Evolutionary conservation across 2,113 vertebrate species (phyloP), one percentile per base, ranked within the genome.

Genomic region (Petroica traversi): DNA sequence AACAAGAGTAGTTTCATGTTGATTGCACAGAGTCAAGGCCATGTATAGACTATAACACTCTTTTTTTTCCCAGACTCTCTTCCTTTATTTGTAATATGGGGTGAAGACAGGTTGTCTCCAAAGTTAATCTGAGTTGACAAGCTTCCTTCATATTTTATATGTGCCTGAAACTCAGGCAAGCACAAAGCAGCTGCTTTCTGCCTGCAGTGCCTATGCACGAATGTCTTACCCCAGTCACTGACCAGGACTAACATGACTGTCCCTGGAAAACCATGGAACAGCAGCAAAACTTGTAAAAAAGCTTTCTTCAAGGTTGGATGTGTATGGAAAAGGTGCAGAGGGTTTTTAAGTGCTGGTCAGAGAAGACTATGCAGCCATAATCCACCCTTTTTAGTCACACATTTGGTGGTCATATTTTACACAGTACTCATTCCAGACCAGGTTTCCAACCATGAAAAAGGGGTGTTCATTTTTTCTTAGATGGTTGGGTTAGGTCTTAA

Each of bases 131-230:
- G 73, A 89, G 34, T 33, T 90, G 92, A 95, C 82, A 95, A 78
- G 58, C 18, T 84, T 95, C 69, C 74, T 92, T 94, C 74, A 91
- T 94, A 92, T 94, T 92, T 96, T 63, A 80, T 78, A 57, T 14
- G 33, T 49, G 55, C 54, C 72, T 74, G 90, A 78, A 84, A 86
- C 62, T 87, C 59, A 55, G 28, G 33, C 11, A 67, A 69, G 52
- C 22, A 79, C 48, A 85, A 66, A 86, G 43, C 80, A 93, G 62
- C 5, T 3, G 0, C 40, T 79, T 86, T 88, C 57, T 83, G 73
- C 80, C 88, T 49, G 9, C 12, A 12, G 24, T 63, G 54, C 33
- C 80, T 80, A 48, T 19, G 55, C 40, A 92, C 13, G 1, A 93
- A 62, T 14, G 7, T 45, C 40, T 61, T 82, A 33, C 38, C 34